Evolutionary conservation across 2,797 vertebrate species (phyloP).

Genomic region (Streptopelia turtur): DNA sequence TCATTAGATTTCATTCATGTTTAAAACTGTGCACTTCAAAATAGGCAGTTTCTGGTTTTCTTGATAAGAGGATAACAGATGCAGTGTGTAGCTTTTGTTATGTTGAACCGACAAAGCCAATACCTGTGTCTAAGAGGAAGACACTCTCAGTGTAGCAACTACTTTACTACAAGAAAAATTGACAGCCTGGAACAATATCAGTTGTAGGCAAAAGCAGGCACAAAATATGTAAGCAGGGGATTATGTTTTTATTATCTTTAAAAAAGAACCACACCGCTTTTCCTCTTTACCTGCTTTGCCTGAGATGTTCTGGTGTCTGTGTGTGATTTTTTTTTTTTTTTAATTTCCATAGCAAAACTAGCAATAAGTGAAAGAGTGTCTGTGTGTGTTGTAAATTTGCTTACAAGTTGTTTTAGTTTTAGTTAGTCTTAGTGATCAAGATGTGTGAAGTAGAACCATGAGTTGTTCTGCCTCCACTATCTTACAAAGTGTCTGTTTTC

Average conservation of each 20-base stretch:
- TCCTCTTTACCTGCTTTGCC: neutral
- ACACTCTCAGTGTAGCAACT: neutral
- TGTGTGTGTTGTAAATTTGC: neutral
- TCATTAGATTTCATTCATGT: neutral
- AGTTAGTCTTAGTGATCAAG: neutral
- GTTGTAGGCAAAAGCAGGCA: neutral
- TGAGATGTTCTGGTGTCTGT: neutral
- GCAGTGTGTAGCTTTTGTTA: neutral
- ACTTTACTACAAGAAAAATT: neutral
- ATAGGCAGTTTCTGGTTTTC: neutral
- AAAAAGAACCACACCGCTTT: neutral
- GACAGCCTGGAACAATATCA: neutral
- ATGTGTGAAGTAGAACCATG: neutral
- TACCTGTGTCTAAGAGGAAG: neutral
- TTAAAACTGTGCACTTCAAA: neutral
- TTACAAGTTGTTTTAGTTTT: neutral
- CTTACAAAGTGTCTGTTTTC: neutral
- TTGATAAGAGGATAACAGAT: neutral
- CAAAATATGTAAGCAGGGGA: neutral
- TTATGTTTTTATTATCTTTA: no score
- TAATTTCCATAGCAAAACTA: neutral
- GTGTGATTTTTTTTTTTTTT: neutral
- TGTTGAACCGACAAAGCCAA: neutral
- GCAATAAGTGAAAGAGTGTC: neutral
- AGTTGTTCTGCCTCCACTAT: neutral